Conservation (phyloP, 2,888 invertebrate genomes). For the Lacanobia wlatinum region DNA sequence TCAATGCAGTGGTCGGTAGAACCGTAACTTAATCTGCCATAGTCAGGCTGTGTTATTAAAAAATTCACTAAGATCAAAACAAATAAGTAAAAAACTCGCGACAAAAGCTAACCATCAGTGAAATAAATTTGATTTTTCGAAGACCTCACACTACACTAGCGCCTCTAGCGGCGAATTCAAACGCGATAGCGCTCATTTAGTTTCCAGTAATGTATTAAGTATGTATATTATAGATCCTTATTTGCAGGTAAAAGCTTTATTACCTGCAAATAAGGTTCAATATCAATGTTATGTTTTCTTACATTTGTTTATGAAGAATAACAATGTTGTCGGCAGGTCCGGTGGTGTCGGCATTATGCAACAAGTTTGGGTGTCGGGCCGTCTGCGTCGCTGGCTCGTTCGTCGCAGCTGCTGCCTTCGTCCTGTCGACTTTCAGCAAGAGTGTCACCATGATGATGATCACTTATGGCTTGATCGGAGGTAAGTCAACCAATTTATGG, state of each 20-base stretch:
- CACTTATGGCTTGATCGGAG: constrained; percentile 98
- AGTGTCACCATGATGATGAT: constrained; percentile 97
- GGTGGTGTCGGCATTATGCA: constrained; percentile 98
- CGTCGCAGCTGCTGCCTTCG: constrained; percentile 96
- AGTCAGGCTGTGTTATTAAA: no score
- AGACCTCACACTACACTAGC: no score
- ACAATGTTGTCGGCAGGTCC: constrained; percentile 92
- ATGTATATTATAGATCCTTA: not conserved
- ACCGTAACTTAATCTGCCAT: no score
- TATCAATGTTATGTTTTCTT: constrained; percentile 9
- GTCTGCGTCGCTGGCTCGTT: constrained; percentile 98
- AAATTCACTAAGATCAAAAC: no score
- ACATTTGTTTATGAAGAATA: constrained; percentile 29
- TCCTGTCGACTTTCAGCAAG: constrained; percentile 96
- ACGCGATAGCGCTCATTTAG: no score
- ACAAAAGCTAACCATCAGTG: no score
- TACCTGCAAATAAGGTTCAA: not conserved
- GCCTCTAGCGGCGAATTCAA: no score
- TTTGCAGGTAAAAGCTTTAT: not conserved
- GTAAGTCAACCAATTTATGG: constrained; percentile 84
- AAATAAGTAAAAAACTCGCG: no score
- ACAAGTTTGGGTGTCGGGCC: constrained; percentile 98
- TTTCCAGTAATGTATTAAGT: not conserved
- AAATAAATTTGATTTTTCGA: no score
- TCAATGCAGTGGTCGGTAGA: no score